A percentile compares a stretch with the other conserved stretches of the same genome.
phyloP scores from a whole-genome alignment of 1,140 invertebrate species.

The Halesus radiatus region DNA sequence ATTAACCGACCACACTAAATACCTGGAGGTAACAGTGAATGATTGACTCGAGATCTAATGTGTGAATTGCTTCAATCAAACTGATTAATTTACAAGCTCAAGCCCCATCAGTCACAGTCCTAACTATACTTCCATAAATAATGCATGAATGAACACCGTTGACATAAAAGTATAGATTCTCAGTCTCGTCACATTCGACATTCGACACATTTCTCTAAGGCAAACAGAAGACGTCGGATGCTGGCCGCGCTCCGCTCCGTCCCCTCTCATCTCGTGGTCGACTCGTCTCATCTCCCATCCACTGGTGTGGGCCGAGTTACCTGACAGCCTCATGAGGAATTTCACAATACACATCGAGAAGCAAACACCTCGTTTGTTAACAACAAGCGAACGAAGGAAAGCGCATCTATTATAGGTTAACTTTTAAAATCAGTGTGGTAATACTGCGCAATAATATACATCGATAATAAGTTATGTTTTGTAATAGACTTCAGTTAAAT shows the following conservation, averaged over 20 bases:
- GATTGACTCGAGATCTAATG: too few species aligned
- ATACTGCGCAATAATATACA: slow-evolving; percentile 54
- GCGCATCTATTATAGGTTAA: slow-evolving; percentile 30
- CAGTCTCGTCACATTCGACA: not conserved
- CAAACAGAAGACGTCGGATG: not conserved
- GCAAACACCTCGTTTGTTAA: slow-evolving; percentile 22
- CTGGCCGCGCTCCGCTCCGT: not conserved
- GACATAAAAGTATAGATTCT: slow-evolving; percentile 4
- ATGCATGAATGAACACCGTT: slow-evolving; percentile 12
- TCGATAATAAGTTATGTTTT: slow-evolving; percentile 49
- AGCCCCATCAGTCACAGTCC: too few species aligned
- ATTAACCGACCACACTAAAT: too few species aligned
- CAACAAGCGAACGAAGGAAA: slow-evolving; percentile 6
- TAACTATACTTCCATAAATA: not conserved
- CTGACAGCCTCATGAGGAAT: slow-evolving; percentile 30
- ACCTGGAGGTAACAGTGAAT: too few species aligned
- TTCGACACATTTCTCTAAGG: slow-evolving; percentile 20
- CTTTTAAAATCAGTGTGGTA: slow-evolving; percentile 40
- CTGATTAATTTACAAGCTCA: too few species aligned
- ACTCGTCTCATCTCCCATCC: too few species aligned
- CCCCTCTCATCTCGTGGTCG: not conserved
- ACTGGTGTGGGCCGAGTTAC: not conserved
- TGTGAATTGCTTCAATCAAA: too few species aligned
- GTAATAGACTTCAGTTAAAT: slow-evolving; percentile 34
- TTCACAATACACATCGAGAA: slow-evolving; percentile 33